These are phyloP conservation scores for Clarias laeviceps DNA, from an alignment of 2,797 vertebrate genomes.

Conservation along the genomic window DNA sequence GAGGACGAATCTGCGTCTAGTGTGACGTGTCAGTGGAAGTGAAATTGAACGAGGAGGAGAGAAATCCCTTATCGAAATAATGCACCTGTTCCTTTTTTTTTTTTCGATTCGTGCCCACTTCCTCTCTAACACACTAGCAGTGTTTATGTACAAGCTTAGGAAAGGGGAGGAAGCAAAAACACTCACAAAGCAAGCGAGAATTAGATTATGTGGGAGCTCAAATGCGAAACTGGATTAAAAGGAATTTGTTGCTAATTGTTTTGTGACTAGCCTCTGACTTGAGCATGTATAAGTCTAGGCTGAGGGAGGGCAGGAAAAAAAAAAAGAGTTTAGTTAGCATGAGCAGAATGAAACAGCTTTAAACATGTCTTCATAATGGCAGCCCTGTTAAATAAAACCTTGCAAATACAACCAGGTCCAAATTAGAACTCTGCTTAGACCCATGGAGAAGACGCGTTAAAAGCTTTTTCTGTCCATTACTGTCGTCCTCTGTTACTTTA, in stretches of 20 bases:
- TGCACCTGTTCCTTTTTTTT: slow-evolving; percentile 12
- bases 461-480: slow-evolving; percentile 25
- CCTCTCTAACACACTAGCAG: neutral
- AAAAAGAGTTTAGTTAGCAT: neutral
- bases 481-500: neutral
- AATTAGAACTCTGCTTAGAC: neutral
- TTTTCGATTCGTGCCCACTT: slow-evolving; percentile 15
- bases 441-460: neutral
- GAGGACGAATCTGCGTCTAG: no score
- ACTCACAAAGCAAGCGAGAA: neutral
- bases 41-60: neutral
- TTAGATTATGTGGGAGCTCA: slow-evolving; percentile 31
- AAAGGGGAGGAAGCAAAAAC: slow-evolving; percentile 12
- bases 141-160: neutral
- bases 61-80: slow-evolving; percentile 31
- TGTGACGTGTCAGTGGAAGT: neutral
- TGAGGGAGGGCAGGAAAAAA: no score
- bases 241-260: slow-evolving; percentile 8
- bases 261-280: slow-evolving; percentile 20
- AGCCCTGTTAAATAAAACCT: neutral
- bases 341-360: neutral
- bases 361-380: neutral
- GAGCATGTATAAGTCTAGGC: neutral
- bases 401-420: neutral
- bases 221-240: slow-evolving; percentile 38